Evolutionary conservation across 2,113 vertebrate genomes (phyloP), one percentile per base, ranked within the genome.

Genomic region (Eulemur rufifrons): DNA sequence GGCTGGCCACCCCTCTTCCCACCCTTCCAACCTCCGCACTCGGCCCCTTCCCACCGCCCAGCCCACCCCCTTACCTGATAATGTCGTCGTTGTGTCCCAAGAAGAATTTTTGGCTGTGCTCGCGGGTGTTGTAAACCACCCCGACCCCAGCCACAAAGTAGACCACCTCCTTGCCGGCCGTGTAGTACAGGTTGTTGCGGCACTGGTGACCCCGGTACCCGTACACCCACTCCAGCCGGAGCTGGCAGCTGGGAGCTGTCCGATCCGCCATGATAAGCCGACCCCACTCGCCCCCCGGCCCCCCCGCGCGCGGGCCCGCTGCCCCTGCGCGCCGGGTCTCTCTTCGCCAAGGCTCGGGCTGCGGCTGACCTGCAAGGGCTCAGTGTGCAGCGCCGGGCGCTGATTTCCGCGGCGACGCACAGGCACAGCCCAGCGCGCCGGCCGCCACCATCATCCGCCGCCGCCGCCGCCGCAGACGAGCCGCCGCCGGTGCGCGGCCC

Each of bases 101-200:
- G 98, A 99, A 99, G 98, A 99, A 99, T 99, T 99, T 99, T 98
- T 99, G 99, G 90, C 98, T 99, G 98, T 99, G 99, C 61, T 99
- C 99, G 20, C 99, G 98, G 98, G 99, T 99, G 98, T 99, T 99
- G 98, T 99, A 99, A 71, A 99, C 99, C 98, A 99, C 99, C 61
- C 99, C 99, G 96, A 99, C 99, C 39, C 99, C 99, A 0, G 99
- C 99, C 98, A 99, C 99, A 34, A 99, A 99, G 98, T 99, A 99
- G 68, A 99, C 99, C 95, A 99, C 98, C 98, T 99, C 99, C 87
- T 99, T 99, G 45, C 99, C 99, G 0, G 99, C 99, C 0, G 99
- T 99, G 99, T 99, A 99, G 98, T 99, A 99, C 96, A 99, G 99
- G 98, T 99, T 99, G 98, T 99, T 99, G 68, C 99, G 99, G 98